Percentiles rank a stretch among this genome's conserved stretches.
These are phyloP conservation scores for Hipposideros larvatus DNA, from an alignment of 2,797 vertebrate genomes.

Conservation along the genomic window DNA sequence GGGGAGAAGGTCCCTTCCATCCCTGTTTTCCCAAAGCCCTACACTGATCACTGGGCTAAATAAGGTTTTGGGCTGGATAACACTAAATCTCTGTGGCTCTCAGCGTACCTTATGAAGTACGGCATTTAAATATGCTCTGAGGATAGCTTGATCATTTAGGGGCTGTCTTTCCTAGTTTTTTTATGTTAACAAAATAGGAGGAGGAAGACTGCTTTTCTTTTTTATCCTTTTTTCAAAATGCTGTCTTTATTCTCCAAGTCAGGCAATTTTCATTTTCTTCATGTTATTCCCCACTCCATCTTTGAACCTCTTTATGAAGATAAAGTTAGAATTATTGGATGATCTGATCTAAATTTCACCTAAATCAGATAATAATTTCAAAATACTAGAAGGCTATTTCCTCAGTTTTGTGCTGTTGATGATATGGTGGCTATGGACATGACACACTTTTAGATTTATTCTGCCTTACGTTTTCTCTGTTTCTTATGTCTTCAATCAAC, in stretches of 20 bases:
- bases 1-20: too few species aligned
- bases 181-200: background rate
- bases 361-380: background rate
- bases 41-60: background rate
- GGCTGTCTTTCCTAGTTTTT: background rate
- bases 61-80: background rate
- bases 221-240: background rate
- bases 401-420: background rate
- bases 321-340: background rate
- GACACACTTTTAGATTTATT: background rate
- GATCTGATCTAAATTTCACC: background rate
- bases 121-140: background rate
- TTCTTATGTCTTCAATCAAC: background rate
- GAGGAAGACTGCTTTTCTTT: background rate
- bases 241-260: background rate
- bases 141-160: background rate
- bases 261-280: background rate
- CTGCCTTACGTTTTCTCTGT: conserved; percentile 12
- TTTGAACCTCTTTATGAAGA: background rate
- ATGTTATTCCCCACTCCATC: background rate
- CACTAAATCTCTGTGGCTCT: background rate
- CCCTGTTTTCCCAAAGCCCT: background rate
- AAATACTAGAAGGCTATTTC: background rate
- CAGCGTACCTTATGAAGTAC: background rate
- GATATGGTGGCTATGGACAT: background rate